These are phyloP conservation scores for Melinopterus prodromus DNA, from an alignment of 2,888 invertebrate genomes.

Conservation along the genomic window DNA sequence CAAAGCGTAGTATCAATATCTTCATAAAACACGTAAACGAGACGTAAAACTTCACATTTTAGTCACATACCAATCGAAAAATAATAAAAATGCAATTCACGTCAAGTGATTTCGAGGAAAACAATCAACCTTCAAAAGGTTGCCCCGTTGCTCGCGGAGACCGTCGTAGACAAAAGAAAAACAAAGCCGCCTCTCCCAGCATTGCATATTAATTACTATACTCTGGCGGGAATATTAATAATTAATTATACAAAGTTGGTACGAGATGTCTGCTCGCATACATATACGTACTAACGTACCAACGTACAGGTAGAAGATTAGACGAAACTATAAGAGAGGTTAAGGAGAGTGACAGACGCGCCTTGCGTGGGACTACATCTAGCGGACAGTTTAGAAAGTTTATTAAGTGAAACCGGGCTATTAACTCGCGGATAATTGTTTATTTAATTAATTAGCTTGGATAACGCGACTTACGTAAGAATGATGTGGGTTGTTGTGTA, in stretches of 20 bases:
- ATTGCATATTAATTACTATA: neutral
- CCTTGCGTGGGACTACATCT: neutral
- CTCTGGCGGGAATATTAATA: neutral
- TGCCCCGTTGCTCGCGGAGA: neutral
- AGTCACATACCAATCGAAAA: neutral
- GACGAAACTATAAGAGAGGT: neutral
- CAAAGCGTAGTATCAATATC: too few relatives aligned
- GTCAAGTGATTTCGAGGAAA: neutral
- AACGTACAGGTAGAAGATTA: neutral
- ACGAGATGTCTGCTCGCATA: neutral
- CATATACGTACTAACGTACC: neutral
- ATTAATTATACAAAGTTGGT: neutral
- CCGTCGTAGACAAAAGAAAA: neutral
- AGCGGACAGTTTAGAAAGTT: neutral
- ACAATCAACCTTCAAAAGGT: neutral
- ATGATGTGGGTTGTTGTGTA: neutral
- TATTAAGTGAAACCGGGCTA: constrained; percentile 4
- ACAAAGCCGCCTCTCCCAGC: neutral
- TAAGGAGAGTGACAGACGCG: neutral
- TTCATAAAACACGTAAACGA: too few relatives aligned
- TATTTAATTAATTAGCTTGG: neutral
- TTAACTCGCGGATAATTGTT: neutral
- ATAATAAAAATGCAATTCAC: neutral
- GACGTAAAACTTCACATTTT: too few relatives aligned
- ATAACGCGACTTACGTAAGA: constrained; percentile 4